These are phyloP conservation scores for Dipodomys ordii DNA, from an alignment of 2,113 vertebrate genomes.

Conservation along the genomic window DNA sequence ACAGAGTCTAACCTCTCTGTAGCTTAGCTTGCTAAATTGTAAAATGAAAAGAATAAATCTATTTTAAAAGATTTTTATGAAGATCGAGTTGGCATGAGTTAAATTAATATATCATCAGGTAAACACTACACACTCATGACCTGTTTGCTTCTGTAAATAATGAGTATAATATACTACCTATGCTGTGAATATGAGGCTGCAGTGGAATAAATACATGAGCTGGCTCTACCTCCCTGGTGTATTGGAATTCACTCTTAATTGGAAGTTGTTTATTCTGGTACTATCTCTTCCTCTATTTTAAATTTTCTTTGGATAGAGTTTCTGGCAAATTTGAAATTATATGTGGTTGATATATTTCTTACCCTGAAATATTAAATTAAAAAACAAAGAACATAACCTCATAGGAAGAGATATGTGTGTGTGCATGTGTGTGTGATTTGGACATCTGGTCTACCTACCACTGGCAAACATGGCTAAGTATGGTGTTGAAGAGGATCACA, in stretches of 20 bases:
- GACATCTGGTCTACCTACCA: not conserved
- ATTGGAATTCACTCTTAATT: not conserved
- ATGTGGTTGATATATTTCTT: not conserved
- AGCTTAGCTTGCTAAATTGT: not conserved
- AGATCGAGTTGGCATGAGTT: not conserved
- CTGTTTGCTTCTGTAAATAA: not conserved
- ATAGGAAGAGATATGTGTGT: not conserved
- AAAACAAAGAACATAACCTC: not conserved
- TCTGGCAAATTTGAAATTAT: not conserved
- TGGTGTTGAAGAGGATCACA: not conserved
- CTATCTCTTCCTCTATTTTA: not conserved
- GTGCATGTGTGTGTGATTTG: not conserved
- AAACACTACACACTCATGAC: not conserved
- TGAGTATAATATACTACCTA: not conserved
- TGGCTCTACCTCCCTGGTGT: not conserved
- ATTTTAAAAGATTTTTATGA: not conserved
- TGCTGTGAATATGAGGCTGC: not conserved
- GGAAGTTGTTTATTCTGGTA: not conserved
- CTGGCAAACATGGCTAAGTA: no score
- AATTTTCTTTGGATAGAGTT: not conserved
- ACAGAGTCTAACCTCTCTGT: not conserved
- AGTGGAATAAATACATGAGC: not conserved
- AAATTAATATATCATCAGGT: no score
- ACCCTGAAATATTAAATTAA: not conserved
- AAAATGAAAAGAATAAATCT: not conserved